phyloP scores from a whole-genome alignment of 2,113 vertebrate species.

The Notarius quadriscutis region DNA sequence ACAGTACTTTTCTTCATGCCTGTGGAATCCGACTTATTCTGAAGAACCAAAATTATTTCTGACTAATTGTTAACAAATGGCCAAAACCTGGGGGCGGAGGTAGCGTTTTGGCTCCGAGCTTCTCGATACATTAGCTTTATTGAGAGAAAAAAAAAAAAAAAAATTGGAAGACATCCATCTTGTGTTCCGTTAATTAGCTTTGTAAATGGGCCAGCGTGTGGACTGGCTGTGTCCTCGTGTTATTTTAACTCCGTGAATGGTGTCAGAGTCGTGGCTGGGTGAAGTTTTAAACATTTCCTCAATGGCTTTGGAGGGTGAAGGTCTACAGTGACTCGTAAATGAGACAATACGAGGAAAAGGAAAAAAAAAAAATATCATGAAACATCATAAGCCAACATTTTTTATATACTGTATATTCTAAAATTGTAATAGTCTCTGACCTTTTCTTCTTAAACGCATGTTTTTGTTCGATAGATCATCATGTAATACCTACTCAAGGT shows the following conservation, averaged over 20 bases:
- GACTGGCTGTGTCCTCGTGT: slow-evolving; percentile 19
- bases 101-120: slow-evolving; percentile 31
- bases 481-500: neutral
- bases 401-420: neutral
- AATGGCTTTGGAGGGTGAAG: neutral
- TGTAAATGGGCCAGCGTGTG: slow-evolving; percentile 33
- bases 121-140: slow-evolving; percentile 41
- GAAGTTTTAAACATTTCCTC: slow-evolving; percentile 25
- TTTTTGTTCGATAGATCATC: neutral
- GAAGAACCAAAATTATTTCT: slow-evolving; percentile 47
- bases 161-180: slow-evolving; percentile 38
- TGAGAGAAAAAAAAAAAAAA: slow-evolving; percentile 13
- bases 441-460: neutral
- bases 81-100: slow-evolving; percentile 1
- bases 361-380: neutral
- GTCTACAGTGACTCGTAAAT: neutral
- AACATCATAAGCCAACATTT: neutral
- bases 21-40: slow-evolving; percentile 43
- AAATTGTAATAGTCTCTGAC: neutral
- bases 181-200: slow-evolving; percentile 44
- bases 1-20: slow-evolving; percentile 38
- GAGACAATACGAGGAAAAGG: neutral
- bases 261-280: slow-evolving; percentile 24
- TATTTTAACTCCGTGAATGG: slow-evolving; percentile 27
- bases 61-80: slow-evolving; percentile 55